Evolutionary conservation across 1,140 invertebrate species (phyloP), one percentile per base, ranked within the genome.

Genomic region (Thaumatotibia leucotreta): DNA sequence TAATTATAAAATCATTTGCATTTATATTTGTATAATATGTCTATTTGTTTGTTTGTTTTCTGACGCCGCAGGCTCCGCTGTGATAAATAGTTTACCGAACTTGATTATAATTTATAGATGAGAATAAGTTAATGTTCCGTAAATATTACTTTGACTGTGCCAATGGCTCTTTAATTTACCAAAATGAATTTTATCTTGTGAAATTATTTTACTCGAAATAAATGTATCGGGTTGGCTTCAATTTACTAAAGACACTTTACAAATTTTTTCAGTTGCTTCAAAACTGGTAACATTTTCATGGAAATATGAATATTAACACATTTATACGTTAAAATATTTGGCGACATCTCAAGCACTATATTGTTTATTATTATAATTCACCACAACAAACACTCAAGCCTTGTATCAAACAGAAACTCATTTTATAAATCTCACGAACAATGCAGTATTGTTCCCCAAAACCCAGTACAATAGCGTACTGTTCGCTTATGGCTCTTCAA

Each of bases 361-460:
- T 9, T 45, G 1, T 45, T 45, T 20, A 17, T 4, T 20, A 45
- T 45, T 45, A 45, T 45, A 17, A 45, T 45, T 20, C 17, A 6
- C 6, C 35, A 14, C 9, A 5, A 45, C 6, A 45, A 24, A 49
- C 33, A 49, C 33, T 33, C 62, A 50, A 31, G 24, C 33, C 22
- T 31, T 64, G n/a, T 64, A 9, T 35, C 22, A 39, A 68, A 68
- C 67, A 66, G 63, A 74, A 76, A 76, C 69, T 74, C 69, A 68
- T 72, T 66, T 76, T 73, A 76, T 76, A 70, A 64, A 72, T 65
- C 73, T 66, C 54, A 70, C 63, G 71, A 69, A 88, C 85, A 89
- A 89, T 83, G 69, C 73, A 24, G 73, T 72, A 85, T 88, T 89
- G 86, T 89, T 84, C 74, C 69, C 75, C 39, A 78, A 82, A 79